These are phyloP conservation scores for Oligia fasciuncula DNA, from an alignment of 2,888 invertebrate genomes.

Conservation along the genomic window DNA sequence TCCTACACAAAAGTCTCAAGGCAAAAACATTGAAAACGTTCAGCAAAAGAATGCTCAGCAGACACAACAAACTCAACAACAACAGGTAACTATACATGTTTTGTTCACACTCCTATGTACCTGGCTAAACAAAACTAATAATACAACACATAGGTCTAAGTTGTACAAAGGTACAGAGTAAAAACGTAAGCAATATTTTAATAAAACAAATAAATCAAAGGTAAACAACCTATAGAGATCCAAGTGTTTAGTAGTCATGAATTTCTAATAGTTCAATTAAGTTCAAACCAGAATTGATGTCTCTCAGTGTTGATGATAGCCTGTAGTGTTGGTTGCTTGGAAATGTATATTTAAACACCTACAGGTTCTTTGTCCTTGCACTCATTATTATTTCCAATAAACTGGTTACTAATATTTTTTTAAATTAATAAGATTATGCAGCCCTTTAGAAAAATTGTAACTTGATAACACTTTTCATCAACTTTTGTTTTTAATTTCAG, in stretches of 20 bases:
- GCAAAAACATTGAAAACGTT: conserved; percentile 91
- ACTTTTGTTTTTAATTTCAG: conserved; percentile 68
- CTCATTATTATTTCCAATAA: neutral
- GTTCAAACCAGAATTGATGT: neutral
- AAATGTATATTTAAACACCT: neutral
- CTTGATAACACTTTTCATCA: neutral
- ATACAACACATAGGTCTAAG: neutral
- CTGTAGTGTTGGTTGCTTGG: neutral
- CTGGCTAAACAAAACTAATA: neutral
- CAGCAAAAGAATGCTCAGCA: conserved; percentile 91
- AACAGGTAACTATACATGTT: conserved; percentile 61
- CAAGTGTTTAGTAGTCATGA: neutral
- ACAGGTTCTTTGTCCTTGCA: neutral
- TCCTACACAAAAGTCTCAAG: conserved; percentile 90
- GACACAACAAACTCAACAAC: conserved; percentile 79
- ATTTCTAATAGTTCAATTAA: neutral
- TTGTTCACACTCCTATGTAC: neutral
- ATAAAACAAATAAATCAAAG: neutral
- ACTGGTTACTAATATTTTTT: neutral
- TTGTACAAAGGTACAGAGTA: neutral
- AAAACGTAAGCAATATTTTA: neutral
- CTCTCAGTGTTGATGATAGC: neutral
- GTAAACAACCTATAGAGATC: neutral
- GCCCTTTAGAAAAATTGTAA: no score
- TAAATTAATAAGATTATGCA: neutral